Evolutionary conservation across 2,113 vertebrate genomes (phyloP).

Genomic region (Astur gentilis): DNA sequence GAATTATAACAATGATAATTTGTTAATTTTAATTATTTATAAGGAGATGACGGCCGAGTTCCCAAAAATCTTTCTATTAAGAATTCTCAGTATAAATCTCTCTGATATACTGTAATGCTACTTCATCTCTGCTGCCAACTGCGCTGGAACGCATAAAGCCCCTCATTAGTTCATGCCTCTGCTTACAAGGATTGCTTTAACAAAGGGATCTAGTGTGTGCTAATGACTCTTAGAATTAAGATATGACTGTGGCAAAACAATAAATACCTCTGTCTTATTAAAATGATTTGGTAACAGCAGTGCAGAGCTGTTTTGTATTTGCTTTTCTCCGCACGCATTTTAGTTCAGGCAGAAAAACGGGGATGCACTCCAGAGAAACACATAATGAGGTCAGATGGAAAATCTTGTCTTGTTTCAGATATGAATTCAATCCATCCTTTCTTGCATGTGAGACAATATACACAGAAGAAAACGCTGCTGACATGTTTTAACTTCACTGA

Average conservation of each 20-base stretch:
- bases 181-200: slow-evolving; percentile 61
- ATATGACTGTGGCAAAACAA: slow-evolving; percentile 59
- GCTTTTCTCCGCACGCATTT: slow-evolving; percentile 39
- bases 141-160: slow-evolving; percentile 39
- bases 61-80: slow-evolving; percentile 64
- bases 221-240: slow-evolving; percentile 70
- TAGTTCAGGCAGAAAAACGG: slow-evolving; percentile 65
- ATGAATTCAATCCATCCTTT: slow-evolving; percentile 72
- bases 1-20: slow-evolving; percentile 59
- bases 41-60: background rate
- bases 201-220: slow-evolving; percentile 45
- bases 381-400: slow-evolving; percentile 77
- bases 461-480: slow-evolving; percentile 47
- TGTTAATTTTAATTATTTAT: slow-evolving; percentile 75
- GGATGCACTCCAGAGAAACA: slow-evolving; percentile 70
- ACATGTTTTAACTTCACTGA: slow-evolving; percentile 65
- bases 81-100: slow-evolving; percentile 60
- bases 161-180: slow-evolving; percentile 66
- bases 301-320: slow-evolving; percentile 57
- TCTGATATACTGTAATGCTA: slow-evolving; percentile 51
- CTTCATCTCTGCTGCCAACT: slow-evolving; percentile 64
- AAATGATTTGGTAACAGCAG: slow-evolving; percentile 47
- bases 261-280: slow-evolving; percentile 69
- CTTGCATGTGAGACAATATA: slow-evolving; percentile 62
- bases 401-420: slow-evolving; percentile 71